Conservation (phyloP, 2,888 invertebrate genomes). For the Leucophenga maculata region DNA sequence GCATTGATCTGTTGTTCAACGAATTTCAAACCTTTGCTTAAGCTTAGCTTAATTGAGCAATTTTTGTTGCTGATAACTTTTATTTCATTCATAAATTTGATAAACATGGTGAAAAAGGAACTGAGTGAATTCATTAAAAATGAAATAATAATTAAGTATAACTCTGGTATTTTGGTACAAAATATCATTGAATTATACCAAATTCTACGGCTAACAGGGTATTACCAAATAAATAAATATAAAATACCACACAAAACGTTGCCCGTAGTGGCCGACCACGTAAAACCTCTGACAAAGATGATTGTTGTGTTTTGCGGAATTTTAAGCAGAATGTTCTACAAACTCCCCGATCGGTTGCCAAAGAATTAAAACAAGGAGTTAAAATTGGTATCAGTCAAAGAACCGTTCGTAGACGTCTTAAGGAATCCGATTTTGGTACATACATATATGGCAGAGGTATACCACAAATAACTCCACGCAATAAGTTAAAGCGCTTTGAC, state of each 20-base stretch:
- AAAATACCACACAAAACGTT: background rate
- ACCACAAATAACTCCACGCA: background rate
- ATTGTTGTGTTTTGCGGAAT: background rate
- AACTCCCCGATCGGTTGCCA: background rate
- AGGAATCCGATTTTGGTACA: background rate
- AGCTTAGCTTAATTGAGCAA: background rate
- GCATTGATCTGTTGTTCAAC: background rate
- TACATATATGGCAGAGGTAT: background rate
- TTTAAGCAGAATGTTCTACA: background rate
- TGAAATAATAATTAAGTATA: background rate
- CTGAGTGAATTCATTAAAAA: background rate
- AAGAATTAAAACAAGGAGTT: background rate
- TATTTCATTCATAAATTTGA: no score
- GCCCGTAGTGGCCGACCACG: background rate
- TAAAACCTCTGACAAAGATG: background rate
- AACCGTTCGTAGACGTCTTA: background rate
- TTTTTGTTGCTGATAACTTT: background rate
- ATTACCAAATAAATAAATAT: background rate
- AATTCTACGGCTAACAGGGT: background rate
- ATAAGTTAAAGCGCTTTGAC: background rate
- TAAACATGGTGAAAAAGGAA: background rate
- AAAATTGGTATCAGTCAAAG: background rate
- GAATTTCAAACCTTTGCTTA: no score
- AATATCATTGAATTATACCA: slow-evolving; percentile 7
- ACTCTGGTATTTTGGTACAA: slow-evolving; percentile 2